Evolutionary conservation across 1,140 invertebrate species (phyloP).

Genomic region (Myzus persicae): DNA sequence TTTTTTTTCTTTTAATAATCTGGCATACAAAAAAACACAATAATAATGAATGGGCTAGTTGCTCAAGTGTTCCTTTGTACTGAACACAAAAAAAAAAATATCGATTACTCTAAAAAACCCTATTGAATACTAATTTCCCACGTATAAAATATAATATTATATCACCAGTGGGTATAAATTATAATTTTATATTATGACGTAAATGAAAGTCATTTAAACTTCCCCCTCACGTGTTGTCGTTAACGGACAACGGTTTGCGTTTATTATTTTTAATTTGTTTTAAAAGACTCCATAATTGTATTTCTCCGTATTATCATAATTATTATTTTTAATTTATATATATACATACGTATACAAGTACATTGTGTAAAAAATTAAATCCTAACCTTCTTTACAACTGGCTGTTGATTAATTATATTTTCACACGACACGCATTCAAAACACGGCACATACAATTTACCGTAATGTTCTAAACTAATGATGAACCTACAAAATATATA

Average conservation of each 20-base stretch:
- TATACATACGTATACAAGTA: background rate
- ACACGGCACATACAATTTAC: background rate
- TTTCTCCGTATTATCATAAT: conserved; percentile 37
- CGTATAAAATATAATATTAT: conserved; percentile 12
- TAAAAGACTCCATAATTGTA: conserved; percentile 26
- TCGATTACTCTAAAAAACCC: conserved; percentile 30
- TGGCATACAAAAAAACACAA: background rate
- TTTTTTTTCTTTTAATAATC: background rate
- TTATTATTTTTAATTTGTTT: conserved; percentile 43
- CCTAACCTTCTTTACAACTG: conserved; percentile 35
- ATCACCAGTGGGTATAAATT: background rate
- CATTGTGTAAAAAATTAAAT: conserved; percentile 31
- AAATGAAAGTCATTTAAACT: conserved; percentile 1
- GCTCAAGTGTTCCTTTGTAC: conserved; percentile 7
- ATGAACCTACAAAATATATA: background rate
- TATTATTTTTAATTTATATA: background rate
- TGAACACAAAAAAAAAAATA: background rate
- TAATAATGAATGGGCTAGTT: background rate
- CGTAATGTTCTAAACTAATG: conserved; percentile 33
- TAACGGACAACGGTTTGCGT: background rate
- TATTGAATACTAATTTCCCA: conserved; percentile 30
- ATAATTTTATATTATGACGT: background rate
- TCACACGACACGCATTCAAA: conserved; percentile 33
- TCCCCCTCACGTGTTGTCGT: background rate
- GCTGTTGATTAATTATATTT: conserved; percentile 39